A percentile compares a stretch with the other conserved stretches of the same genome.
Evolutionary conservation across 2,888 invertebrate genomes (phyloP).

Genomic region (Clistopyga incitator): DNA sequence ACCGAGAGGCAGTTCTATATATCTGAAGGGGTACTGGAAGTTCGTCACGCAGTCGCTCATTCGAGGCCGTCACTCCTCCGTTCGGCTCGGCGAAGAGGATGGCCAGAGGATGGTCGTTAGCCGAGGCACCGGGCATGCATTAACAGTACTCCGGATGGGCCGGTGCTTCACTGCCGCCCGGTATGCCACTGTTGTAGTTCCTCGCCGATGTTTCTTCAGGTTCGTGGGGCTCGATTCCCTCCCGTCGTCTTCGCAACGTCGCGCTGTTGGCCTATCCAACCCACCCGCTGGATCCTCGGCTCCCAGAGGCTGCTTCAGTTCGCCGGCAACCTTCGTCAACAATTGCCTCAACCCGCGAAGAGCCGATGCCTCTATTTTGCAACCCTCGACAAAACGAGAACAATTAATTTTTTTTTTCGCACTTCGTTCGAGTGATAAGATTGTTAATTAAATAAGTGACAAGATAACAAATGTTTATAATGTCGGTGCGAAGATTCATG

Average conservation of each 20-base stretch:
- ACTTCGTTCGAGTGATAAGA: slow-evolving; percentile 1
- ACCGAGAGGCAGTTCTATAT: slow-evolving; percentile 18
- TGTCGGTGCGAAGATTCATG: slow-evolving; percentile 74
- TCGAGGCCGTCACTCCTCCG: slow-evolving; percentile 73
- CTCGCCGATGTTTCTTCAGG: slow-evolving; percentile 72
- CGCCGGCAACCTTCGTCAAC: slow-evolving; percentile 78
- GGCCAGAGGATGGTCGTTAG: slow-evolving; percentile 81
- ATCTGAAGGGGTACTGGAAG: slow-evolving; percentile 11
- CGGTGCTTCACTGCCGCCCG: slow-evolving; percentile 71
- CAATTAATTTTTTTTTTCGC: background rate
- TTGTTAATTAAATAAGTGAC: slow-evolving; percentile 25
- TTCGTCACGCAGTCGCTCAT: slow-evolving; percentile 65
- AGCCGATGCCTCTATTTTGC: slow-evolving; percentile 4
- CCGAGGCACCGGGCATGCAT: slow-evolving; percentile 83
- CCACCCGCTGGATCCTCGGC: slow-evolving; percentile 54
- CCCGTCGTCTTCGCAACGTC: slow-evolving; percentile 52
- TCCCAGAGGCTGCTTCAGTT: slow-evolving; percentile 75
- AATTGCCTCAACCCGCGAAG: slow-evolving; percentile 71
- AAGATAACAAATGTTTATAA: background rate
- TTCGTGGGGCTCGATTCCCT: slow-evolving; percentile 59
- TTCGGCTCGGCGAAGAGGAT: slow-evolving; percentile 37
- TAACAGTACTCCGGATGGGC: slow-evolving; percentile 83
- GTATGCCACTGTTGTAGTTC: slow-evolving; percentile 47
- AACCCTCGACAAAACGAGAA: slow-evolving; percentile 2
- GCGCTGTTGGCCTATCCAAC: slow-evolving; percentile 8